Conservation (phyloP, 2,113 vertebrate genomes). For the Varanus komodoensis region DNA sequence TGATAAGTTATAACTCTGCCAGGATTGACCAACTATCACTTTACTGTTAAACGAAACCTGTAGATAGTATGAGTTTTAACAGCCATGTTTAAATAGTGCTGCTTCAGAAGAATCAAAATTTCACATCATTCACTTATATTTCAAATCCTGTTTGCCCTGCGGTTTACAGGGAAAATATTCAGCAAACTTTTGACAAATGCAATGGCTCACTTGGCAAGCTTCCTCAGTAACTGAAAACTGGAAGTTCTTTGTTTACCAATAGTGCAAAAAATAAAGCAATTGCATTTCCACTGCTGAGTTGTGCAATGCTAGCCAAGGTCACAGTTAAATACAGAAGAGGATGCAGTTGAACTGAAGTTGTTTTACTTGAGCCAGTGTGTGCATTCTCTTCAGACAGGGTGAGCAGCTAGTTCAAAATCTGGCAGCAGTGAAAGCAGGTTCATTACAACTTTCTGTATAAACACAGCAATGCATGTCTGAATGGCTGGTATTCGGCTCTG, state of each 20-base stretch:
- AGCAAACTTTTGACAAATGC: constrained; percentile 12
- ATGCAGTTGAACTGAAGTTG: constrained; percentile 51
- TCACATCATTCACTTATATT: not conserved
- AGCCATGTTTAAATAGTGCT: not conserved
- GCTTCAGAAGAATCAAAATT: not conserved
- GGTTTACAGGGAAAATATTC: not conserved
- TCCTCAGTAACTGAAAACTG: not conserved
- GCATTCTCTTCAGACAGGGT: constrained; percentile 56
- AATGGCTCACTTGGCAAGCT: constrained; percentile 33
- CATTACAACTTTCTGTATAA: not conserved
- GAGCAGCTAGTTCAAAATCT: constrained; percentile 56
- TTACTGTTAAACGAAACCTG: constrained; percentile 6
- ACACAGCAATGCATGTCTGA: not conserved
- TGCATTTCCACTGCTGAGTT: constrained; percentile 44
- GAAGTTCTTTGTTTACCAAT: constrained; percentile 50
- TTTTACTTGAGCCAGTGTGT: constrained; percentile 58
- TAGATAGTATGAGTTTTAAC: constrained; percentile 7
- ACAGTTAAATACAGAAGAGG: constrained; percentile 51
- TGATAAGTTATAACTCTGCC: not conserved
- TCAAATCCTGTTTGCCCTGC: not conserved
- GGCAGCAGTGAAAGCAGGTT: not conserved
- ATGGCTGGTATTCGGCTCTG: not conserved
- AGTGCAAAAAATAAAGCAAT: constrained; percentile 54
- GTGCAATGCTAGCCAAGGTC: constrained; percentile 41
- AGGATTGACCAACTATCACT: not conserved